A percentile compares a stretch with the other conserved stretches of the same genome.
Evolutionary conservation across 2,797 vertebrate species (phyloP).

Genomic region (Malacoctenus gilli): DNA sequence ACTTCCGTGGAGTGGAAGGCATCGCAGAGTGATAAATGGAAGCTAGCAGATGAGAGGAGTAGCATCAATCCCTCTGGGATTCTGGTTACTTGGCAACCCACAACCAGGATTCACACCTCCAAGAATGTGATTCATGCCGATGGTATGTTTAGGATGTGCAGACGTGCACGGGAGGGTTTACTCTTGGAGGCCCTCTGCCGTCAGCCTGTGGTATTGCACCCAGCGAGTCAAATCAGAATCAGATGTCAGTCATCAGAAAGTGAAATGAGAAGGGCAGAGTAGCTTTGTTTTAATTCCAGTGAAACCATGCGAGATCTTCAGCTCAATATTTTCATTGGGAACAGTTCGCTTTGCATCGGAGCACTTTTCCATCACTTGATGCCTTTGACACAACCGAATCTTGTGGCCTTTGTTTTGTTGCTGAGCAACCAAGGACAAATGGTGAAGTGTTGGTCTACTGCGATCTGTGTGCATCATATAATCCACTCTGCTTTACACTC

Average conservation of each 20-base stretch:
- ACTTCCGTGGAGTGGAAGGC: slow-evolving; percentile 33
- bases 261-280: slow-evolving; percentile 3
- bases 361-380: slow-evolving; percentile 18
- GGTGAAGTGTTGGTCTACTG: slow-evolving; percentile 28
- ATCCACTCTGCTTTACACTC: not conserved
- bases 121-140: slow-evolving; percentile 67
- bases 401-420: slow-evolving; percentile 68
- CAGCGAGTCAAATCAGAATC: slow-evolving; percentile 1
- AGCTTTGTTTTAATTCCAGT: too few species aligned
- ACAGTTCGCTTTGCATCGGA: slow-evolving; percentile 1
- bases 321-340: not conserved
- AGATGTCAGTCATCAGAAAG: slow-evolving; percentile 1
- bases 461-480: slow-evolving; percentile 5
- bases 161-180: slow-evolving; percentile 24
- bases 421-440: slow-evolving; percentile 86
- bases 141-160: slow-evolving; percentile 45
- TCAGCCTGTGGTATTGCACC: slow-evolving; percentile 43
- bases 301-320: too few species aligned
- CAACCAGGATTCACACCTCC: slow-evolving; percentile 73
- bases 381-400: slow-evolving; percentile 12
- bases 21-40: slow-evolving; percentile 51
- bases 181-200: slow-evolving; percentile 68
- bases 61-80: slow-evolving; percentile 69
- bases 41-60: slow-evolving; percentile 67
- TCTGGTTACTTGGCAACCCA: slow-evolving; percentile 82